phyloP scores from a whole-genome alignment of 2,888 invertebrate genomes.

The Aleiodes leptofemur region DNA sequence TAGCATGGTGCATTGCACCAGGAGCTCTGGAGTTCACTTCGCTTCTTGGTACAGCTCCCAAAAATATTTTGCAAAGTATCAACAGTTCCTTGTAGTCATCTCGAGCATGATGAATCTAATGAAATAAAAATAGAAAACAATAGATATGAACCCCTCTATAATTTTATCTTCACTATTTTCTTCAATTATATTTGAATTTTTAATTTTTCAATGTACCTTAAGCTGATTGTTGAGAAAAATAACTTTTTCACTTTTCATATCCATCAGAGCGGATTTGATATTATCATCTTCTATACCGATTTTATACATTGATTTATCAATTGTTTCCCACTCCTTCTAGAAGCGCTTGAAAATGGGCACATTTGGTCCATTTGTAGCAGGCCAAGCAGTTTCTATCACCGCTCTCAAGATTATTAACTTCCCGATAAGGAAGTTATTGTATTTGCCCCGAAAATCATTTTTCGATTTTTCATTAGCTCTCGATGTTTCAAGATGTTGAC shows the following conservation, averaged over 20 bases:
- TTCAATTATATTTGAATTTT: no score
- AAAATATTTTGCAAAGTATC: background rate
- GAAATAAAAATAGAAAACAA: background rate
- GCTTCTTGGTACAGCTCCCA: background rate
- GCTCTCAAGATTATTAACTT: constrained; percentile 35
- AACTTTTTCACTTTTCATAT: background rate
- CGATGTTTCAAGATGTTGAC: no score
- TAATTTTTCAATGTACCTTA: background rate
- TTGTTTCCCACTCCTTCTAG: constrained; percentile 30
- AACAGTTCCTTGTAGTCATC: background rate
- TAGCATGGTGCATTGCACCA: no score
- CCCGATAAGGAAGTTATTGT: no score
- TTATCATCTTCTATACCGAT: constrained; percentile 32
- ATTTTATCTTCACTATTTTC: no score
- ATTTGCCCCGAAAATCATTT: no score
- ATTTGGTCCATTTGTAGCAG: constrained; percentile 34
- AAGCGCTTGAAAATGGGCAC: constrained; percentile 47
- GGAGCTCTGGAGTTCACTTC: no score
- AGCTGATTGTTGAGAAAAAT: background rate
- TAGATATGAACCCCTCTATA: background rate
- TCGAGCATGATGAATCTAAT: background rate
- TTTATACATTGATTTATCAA: constrained; percentile 25
- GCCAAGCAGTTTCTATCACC: constrained; percentile 37
- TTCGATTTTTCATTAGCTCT: no score
- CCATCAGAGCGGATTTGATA: background rate